Percentiles rank a stretch among this genome's conserved stretches.
Evolutionary conservation across 2,888 invertebrate genomes (phyloP).

Genomic region (Odontothrips loti): DNA sequence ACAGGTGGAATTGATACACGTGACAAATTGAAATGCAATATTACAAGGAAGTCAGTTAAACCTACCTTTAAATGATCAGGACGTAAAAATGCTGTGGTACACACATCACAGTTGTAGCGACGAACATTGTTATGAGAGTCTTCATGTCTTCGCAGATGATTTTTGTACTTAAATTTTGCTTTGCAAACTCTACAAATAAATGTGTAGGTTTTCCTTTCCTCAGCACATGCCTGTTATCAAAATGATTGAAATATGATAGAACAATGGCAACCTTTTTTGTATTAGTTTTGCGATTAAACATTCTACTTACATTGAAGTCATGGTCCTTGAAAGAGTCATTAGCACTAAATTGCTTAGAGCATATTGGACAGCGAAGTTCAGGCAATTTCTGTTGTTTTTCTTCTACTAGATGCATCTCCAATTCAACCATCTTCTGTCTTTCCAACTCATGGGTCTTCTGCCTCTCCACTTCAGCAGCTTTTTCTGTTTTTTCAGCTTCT

Average conservation of each 20-base stretch:
- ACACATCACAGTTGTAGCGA: constrained; percentile 8
- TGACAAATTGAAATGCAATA: neutral
- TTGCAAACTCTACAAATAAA: constrained; percentile 1
- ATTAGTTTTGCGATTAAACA: neutral
- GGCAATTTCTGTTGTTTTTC: neutral
- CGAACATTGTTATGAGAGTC: constrained; percentile 4
- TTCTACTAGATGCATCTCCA: neutral
- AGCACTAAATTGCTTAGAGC: constrained; percentile 6
- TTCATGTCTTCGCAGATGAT: constrained; percentile 8
- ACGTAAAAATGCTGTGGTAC: constrained; percentile 1
- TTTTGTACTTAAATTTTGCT: constrained; percentile 6
- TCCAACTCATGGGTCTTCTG: neutral
- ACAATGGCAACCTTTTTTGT: neutral
- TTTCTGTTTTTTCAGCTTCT: neutral
- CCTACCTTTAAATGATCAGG: neutral
- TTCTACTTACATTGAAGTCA: neutral
- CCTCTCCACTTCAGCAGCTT: neutral
- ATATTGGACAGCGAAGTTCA: neutral
- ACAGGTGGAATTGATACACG: neutral
- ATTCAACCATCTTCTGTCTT: neutral
- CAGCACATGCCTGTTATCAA: neutral
- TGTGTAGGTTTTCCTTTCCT: neutral
- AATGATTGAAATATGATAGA: neutral
- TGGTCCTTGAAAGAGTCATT: neutral
- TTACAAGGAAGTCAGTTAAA: neutral